These are phyloP conservation scores for Orthosia gothica DNA, from an alignment of 2,888 invertebrate genomes.

Conservation along the genomic window DNA sequence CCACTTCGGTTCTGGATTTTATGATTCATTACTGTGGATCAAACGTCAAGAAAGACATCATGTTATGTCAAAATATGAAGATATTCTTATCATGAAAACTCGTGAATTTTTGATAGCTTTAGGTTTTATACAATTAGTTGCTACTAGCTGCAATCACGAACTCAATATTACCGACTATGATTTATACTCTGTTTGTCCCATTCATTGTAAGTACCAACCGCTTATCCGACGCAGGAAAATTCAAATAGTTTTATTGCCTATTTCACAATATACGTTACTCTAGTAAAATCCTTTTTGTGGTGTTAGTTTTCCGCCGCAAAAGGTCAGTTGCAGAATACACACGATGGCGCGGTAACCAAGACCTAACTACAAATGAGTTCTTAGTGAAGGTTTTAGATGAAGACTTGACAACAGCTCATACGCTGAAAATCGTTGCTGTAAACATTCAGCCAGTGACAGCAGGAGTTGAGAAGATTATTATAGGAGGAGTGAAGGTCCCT, in stretches of 20 bases:
- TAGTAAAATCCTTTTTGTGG: conserved; percentile 22
- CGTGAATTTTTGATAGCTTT: conserved; percentile 84
- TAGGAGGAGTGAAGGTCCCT: conserved; percentile 82
- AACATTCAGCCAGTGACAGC: conserved; percentile 80
- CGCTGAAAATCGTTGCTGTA: conserved; percentile 79
- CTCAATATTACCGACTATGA: conserved; percentile 77
- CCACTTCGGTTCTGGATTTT: conserved; percentile 60
- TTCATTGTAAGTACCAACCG: conserved; percentile 79
- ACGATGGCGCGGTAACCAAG: conserved; percentile 82
- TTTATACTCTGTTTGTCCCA: conserved; percentile 74
- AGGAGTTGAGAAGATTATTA: conserved; percentile 80
- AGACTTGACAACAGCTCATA: conserved; percentile 74
- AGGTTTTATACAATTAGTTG: conserved; percentile 80
- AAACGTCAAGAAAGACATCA: conserved; percentile 70
- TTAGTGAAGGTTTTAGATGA: conserved; percentile 89
- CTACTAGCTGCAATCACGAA: conserved; percentile 67
- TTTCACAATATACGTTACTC: conserved; percentile 1
- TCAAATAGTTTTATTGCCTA: conserved; percentile 1
- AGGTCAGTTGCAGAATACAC: conserved; percentile 84
- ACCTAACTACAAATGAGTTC: conserved; percentile 80
- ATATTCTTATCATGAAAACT: conserved; percentile 87
- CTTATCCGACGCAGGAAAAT: conserved; percentile 5
- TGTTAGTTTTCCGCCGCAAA: conserved; percentile 81
- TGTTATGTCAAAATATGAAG: conserved; percentile 81
- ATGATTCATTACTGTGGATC: conserved; percentile 35